phyloP scores from a whole-genome alignment of 1,140 invertebrate species.

The Diabrotica virgifera region DNA sequence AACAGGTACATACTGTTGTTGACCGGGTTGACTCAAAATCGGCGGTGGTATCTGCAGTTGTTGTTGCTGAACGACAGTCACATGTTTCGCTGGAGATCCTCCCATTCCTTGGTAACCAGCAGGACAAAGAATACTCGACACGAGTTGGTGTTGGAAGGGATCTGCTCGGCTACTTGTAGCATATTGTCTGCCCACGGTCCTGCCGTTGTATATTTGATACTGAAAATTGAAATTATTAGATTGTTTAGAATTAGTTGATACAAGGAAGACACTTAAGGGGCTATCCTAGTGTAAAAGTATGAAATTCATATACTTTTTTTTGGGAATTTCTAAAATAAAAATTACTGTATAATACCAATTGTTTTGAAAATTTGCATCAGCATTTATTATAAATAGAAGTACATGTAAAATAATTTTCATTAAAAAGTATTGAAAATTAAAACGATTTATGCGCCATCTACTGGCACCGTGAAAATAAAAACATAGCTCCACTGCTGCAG shows the following conservation, averaged over 20 bases:
- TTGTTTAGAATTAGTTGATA: not conserved
- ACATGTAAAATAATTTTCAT: too few relatives aligned
- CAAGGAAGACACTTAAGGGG: too few relatives aligned
- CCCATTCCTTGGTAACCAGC: slow-evolving; percentile 78
- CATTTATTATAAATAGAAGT: too few relatives aligned
- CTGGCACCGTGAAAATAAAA: too few relatives aligned
- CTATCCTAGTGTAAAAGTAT: too few relatives aligned
- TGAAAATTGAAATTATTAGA: slow-evolving; percentile 48
- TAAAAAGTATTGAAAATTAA: too few relatives aligned
- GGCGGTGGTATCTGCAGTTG: slow-evolving; percentile 67
- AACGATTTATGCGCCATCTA: too few relatives aligned
- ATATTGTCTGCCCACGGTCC: slow-evolving; percentile 66
- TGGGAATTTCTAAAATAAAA: too few relatives aligned
- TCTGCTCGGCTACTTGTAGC: slow-evolving; percentile 58
- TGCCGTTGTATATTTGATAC: slow-evolving; percentile 86
- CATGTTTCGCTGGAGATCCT: slow-evolving; percentile 80
- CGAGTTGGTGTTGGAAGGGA: slow-evolving; percentile 81
- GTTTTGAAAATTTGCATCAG: too few relatives aligned
- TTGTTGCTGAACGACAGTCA: slow-evolving; percentile 77
- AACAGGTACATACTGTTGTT: slow-evolving; percentile 84
- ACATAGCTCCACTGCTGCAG: too few relatives aligned
- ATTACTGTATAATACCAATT: too few relatives aligned
- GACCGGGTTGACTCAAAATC: slow-evolving; percentile 66
- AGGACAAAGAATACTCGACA: slow-evolving; percentile 89
- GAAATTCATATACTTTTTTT: too few relatives aligned